Percentiles rank a stretch among this genome's conserved stretches.
Evolutionary conservation across 2,113 vertebrate genomes (phyloP).

Genomic region (Vulpes ferrilata): DNA sequence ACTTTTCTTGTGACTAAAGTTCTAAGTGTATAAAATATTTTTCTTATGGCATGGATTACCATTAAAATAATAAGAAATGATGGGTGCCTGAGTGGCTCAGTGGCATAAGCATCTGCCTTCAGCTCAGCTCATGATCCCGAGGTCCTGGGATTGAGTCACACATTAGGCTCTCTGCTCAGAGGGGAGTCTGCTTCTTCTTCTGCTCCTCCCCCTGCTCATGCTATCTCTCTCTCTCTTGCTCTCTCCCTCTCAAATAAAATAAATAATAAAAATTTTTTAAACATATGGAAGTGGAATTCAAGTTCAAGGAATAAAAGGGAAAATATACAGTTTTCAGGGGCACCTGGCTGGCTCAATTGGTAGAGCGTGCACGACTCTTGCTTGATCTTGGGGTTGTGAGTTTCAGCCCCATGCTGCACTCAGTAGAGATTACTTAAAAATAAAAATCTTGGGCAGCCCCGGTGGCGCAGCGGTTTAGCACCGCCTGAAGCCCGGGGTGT

Average conservation of each 20-base stretch:
- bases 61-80: conserved; percentile 43
- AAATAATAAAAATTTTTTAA: background rate
- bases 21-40: background rate
- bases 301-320: background rate
- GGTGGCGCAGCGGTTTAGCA: no score
- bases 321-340: background rate
- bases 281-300: background rate
- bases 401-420: background rate
- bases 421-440: background rate
- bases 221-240: no score
- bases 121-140: no score
- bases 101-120: no score
- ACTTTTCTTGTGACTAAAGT: conserved; percentile 6
- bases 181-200: no score
- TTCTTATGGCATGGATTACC: conserved; percentile 28
- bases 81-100: no score
- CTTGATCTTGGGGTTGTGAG: background rate
- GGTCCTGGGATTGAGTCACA: no score
- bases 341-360: background rate
- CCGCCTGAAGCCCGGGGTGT: no score
- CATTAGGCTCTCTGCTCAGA: no score
- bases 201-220: no score
- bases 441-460: background rate
- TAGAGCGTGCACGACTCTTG: background rate
- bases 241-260: no score